phyloP scores from a whole-genome alignment of 30 jellyfish, hydroid and myxozoan species.

The Aurelia aurita complex sp. Pacific region DNA sequence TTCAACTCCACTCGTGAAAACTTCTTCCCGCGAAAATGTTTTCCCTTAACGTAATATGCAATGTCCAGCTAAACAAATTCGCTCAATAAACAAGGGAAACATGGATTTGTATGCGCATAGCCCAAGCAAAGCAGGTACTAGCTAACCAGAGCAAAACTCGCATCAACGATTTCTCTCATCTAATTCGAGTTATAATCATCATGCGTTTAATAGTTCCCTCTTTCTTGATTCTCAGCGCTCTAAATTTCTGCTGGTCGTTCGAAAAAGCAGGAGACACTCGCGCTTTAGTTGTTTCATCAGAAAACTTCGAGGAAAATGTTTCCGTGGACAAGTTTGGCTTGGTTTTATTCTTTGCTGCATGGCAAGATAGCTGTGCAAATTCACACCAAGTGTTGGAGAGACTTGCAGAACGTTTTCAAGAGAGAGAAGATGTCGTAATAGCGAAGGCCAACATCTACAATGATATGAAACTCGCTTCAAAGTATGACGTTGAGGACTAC shows the following conservation, averaged over 20 bases:
- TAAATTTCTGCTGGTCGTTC: slow-evolving; percentile 22
- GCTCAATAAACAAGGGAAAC: no score
- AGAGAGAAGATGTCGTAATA: slow-evolving; percentile 48
- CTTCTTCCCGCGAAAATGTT: no score
- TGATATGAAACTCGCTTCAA: slow-evolving; percentile 74
- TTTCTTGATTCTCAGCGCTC: not conserved
- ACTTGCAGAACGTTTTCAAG: slow-evolving; percentile 57
- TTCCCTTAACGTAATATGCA: no score
- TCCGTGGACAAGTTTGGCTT: slow-evolving; percentile 66
- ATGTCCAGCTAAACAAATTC: no score
- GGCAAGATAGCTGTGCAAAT: slow-evolving; percentile 82
- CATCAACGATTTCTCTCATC: not conserved
- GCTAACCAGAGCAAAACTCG: not conserved
- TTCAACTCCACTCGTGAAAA: no score
- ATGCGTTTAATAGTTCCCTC: not conserved
- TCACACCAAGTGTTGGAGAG: slow-evolving; percentile 54
- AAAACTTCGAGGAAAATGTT: slow-evolving; percentile 55
- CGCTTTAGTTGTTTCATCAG: slow-evolving; percentile 36
- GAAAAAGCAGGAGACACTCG: slow-evolving; percentile 37
- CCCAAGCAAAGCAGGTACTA: not conserved
- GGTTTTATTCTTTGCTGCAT: slow-evolving; percentile 87
- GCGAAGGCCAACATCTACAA: slow-evolving; percentile 82
- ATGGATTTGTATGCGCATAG: not conserved
- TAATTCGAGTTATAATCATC: not conserved
- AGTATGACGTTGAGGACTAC: slow-evolving; percentile 80